A percentile compares a stretch with the other conserved stretches of the same genome.
phyloP scores from a whole-genome alignment of 2,888 invertebrate species.

The Netelia fuscicornis region DNA sequence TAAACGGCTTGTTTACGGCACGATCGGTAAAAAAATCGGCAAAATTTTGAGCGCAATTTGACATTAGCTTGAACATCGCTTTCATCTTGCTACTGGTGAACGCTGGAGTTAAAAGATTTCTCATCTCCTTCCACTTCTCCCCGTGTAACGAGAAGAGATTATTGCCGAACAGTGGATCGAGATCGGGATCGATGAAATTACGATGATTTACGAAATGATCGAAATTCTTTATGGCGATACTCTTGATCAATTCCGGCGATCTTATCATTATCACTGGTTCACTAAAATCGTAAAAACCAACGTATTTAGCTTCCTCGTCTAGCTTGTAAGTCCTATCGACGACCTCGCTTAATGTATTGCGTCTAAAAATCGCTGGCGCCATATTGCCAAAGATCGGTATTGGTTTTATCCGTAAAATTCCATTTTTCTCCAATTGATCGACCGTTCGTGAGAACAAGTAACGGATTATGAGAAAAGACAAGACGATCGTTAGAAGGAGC shows the following conservation, averaged over 20 bases:
- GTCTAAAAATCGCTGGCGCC: slow-evolving; percentile 55
- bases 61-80: slow-evolving; percentile 66
- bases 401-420: slow-evolving; percentile 31
- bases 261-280: slow-evolving; percentile 76
- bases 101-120: slow-evolving; percentile 60
- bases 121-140: slow-evolving; percentile 58
- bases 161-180: slow-evolving; percentile 61
- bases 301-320: slow-evolving; percentile 66
- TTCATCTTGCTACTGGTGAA: slow-evolving; percentile 70
- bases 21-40: slow-evolving; percentile 60
- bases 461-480: background rate
- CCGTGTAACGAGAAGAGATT: slow-evolving; percentile 60
- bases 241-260: slow-evolving; percentile 80
- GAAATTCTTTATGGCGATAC: slow-evolving; percentile 72
- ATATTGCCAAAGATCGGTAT: slow-evolving; percentile 65
- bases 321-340: slow-evolving; percentile 65
- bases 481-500: background rate
- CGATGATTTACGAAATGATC: slow-evolving; percentile 65
- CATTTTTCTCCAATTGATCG: slow-evolving; percentile 28
- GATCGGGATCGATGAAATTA: slow-evolving; percentile 42
- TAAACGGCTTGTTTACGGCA: slow-evolving; percentile 21
- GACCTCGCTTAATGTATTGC: slow-evolving; percentile 30
- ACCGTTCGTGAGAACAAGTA: slow-evolving; percentile 19
- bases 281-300: slow-evolving; percentile 77
- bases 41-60: slow-evolving; percentile 59